Conservation (phyloP, 2,113 vertebrate species). For the Athene noctua region DNA sequence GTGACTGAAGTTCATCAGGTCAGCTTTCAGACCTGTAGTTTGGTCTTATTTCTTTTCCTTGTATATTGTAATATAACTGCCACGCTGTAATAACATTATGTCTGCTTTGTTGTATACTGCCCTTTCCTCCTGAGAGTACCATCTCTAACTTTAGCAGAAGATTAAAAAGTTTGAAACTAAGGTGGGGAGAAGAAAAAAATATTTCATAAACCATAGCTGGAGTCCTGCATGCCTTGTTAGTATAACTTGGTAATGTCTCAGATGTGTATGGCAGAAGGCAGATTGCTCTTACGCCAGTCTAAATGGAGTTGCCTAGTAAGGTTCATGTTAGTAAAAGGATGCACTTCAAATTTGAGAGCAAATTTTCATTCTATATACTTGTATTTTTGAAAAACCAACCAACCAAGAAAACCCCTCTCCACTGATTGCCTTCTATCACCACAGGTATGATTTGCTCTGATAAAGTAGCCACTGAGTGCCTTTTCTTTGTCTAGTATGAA, state of each 20-base stretch:
- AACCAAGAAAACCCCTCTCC: neutral
- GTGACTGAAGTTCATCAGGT: conserved; percentile 86
- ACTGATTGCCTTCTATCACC: neutral
- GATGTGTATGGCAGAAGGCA: neutral
- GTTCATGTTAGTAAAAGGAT: neutral
- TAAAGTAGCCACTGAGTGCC: neutral
- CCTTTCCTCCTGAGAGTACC: neutral
- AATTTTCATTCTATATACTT: neutral
- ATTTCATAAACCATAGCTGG: neutral
- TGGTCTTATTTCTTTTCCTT: neutral
- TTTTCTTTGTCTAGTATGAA: conserved; percentile 81
- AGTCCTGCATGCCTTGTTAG: neutral
- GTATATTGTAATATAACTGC: neutral
- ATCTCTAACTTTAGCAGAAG: neutral
- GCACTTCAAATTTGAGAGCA: neutral
- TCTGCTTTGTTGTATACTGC: rapidly evolving
- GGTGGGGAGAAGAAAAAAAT: neutral
- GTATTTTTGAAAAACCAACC: neutral
- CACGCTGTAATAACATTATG: rapidly evolving
- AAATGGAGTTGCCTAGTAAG: neutral
- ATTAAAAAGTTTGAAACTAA: neutral
- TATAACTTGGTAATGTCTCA: neutral
- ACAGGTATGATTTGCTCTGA: neutral
- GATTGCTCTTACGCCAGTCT: neutral
- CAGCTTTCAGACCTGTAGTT: neutral